phyloP scores from a whole-genome alignment of 2,113 vertebrate species.

The Mola mola region DNA sequence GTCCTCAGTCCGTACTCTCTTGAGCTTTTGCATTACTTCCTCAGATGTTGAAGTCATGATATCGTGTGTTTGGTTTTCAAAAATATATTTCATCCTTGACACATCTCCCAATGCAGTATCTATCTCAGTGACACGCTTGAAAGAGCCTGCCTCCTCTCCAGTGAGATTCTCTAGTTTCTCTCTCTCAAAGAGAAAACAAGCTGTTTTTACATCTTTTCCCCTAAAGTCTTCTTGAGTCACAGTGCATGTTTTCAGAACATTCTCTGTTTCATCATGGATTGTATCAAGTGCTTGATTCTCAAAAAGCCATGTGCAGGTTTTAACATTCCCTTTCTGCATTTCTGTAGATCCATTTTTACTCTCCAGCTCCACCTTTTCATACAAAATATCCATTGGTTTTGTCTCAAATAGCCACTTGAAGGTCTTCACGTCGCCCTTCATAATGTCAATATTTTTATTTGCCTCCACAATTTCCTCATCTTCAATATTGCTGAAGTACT shows the following conservation, averaged over 20 bases:
- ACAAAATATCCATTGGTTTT: constrained; percentile 89
- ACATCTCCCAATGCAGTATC: constrained; percentile 90
- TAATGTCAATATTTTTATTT: constrained; percentile 72
- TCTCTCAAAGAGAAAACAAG: constrained; percentile 90
- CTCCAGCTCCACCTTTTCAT: constrained; percentile 82
- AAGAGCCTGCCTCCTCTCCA: constrained; percentile 80
- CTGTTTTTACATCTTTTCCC: constrained; percentile 87
- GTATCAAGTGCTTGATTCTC: constrained; percentile 89
- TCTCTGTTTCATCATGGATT: constrained; percentile 83
- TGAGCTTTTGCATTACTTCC: constrained; percentile 85
- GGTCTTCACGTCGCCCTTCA: constrained; percentile 91
- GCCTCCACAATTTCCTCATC: constrained; percentile 78
- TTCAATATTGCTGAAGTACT: constrained; percentile 86
- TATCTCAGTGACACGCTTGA: constrained; percentile 84
- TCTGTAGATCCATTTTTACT: constrained; percentile 75
- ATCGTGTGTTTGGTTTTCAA: constrained; percentile 89
- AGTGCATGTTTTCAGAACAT: constrained; percentile 78
- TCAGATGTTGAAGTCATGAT: constrained; percentile 87
- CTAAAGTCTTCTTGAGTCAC: constrained; percentile 86
- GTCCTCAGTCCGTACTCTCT: constrained; percentile 84
- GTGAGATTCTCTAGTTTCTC: constrained; percentile 87
- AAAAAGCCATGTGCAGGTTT: constrained; percentile 91
- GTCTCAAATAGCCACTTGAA: constrained; percentile 95
- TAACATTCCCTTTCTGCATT: constrained; percentile 88
- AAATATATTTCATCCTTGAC: constrained; percentile 88